Evolutionary conservation across 2,888 invertebrate species (phyloP), one percentile per base, ranked within the genome.

Genomic region (Ennomos fuscantarius): DNA sequence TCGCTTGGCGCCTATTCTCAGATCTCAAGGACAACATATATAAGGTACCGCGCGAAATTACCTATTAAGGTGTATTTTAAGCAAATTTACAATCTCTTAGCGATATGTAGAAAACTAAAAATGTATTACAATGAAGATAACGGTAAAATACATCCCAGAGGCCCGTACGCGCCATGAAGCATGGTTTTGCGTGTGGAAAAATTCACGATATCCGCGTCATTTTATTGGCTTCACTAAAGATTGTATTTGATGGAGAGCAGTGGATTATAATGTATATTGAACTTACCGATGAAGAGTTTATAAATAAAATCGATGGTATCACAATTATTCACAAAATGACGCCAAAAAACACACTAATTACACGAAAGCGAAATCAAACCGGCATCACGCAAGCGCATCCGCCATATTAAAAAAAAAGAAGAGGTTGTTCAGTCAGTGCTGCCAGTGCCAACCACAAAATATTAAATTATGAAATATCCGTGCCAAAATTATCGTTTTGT

Each of bases 351-450:
- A 84, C 78, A 85, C 83, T 84, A 87, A 84, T 84, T 89, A 83
- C 87, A 89, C 80, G 84, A 85, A 86, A 82, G 91, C 92, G 91
- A 90, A 90, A 90, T 90, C 90, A 85, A 86, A 82, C 92, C 92
- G 91, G 91, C 91, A 90, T 90, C 90, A 91, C 91, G 91, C 91
- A 91, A 88, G 90, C 92, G 91, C 89, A 84, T 81, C 87, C 89
- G 90, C 91, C 91, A 91, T 68, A 62, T 88, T 85, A 77, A 80
- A 80, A 82, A 81, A 81, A 79, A 78, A 82, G 78, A 78, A 80
- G 82, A 79, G 32, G 15, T 1, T 15, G 15, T n/a, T n/a, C n/a
- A n/a, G n/a, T n/a, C n/a, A n/a, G n/a, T n/a, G n/a, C n/a, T n/a
- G n/a, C n/a, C n/a, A n/a, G n/a, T n/a, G n/a, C n/a, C n/a, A n/a